phyloP scores from a whole-genome alignment of 2,797 vertebrate species.

The Chelon auratus region DNA sequence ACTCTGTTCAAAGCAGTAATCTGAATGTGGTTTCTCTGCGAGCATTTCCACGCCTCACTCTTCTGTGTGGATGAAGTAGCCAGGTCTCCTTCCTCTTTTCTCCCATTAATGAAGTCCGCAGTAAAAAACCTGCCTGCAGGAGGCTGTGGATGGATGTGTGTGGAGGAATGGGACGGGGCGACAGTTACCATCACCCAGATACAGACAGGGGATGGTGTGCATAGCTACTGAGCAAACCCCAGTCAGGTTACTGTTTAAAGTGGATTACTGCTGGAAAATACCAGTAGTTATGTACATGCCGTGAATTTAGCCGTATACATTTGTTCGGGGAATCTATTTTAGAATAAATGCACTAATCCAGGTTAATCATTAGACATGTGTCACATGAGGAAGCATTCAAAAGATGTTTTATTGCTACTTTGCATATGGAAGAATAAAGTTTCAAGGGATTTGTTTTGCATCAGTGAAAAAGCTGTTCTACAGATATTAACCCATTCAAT shows the following conservation, averaged over 20 bases:
- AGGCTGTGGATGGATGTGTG: constrained; percentile 69
- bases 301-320: too few relatives aligned
- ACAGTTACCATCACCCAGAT: constrained; percentile 4
- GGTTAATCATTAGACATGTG: too few relatives aligned
- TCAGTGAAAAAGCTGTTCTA: neutral
- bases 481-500: neutral
- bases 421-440: neutral
- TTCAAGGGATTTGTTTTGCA: too few relatives aligned
- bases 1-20: constrained; percentile 7
- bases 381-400: too few relatives aligned
- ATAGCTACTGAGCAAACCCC: constrained; percentile 19
- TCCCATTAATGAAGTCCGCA: constrained; percentile 73
- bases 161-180: constrained; percentile 24
- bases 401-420: neutral
- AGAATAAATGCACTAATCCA: too few relatives aligned
- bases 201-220: constrained; percentile 20
- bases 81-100: constrained; percentile 1
- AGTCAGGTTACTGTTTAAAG: constrained; percentile 4
- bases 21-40: constrained; percentile 4
- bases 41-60: neutral
- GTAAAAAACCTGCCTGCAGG: constrained; percentile 73
- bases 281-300: too few relatives aligned
- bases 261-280: neutral
- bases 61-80: constrained; percentile 29
- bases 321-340: too few relatives aligned